Percentiles rank a stretch among this genome's conserved stretches.
phyloP scores from a whole-genome alignment of 2,888 invertebrate genomes.

The Buathra laborator region DNA sequence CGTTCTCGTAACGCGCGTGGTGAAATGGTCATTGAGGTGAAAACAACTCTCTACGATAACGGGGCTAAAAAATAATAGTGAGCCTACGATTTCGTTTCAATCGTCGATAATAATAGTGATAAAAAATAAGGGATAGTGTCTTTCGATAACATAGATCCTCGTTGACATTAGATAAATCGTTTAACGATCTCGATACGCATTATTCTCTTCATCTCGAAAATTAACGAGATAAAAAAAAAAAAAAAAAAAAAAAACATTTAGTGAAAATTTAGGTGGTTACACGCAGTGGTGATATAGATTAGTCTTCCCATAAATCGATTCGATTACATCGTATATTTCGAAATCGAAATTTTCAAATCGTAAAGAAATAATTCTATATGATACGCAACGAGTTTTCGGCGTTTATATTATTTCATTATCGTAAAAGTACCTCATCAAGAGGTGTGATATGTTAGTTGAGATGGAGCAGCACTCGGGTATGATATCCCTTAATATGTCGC shows the following conservation, averaged over 20 bases:
- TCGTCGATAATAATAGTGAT: slow-evolving; percentile 35
- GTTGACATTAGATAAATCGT: not conserved
- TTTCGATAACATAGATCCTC: not conserved
- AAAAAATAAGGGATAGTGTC: slow-evolving; percentile 4
- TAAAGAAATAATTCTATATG: slow-evolving; percentile 63
- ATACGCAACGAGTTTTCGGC: slow-evolving; percentile 53
- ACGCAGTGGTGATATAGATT: not conserved
- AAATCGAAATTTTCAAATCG: not conserved
- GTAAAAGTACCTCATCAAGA: slow-evolving; percentile 49
- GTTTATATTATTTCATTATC: not conserved
- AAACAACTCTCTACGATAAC: not conserved
- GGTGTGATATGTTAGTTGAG: slow-evolving; percentile 91
- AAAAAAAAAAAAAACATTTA: not conserved
- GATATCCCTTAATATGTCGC: slow-evolving; percentile 95
- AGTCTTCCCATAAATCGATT: slow-evolving; percentile 15
- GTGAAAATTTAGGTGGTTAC: not conserved
- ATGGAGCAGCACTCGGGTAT: slow-evolving; percentile 95
- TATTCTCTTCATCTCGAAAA: not conserved
- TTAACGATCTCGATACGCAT: not conserved
- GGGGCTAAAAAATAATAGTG: not conserved
- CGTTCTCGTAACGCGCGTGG: slow-evolving; percentile 64
- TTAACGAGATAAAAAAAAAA: not conserved
- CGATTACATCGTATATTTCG: not conserved
- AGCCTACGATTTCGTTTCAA: slow-evolving; percentile 9
- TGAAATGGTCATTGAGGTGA: slow-evolving; percentile 65